These are phyloP conservation scores for Coracias cyanogaster DNA, from an alignment of 2,797 vertebrate genomes.

Conservation along the genomic window DNA sequence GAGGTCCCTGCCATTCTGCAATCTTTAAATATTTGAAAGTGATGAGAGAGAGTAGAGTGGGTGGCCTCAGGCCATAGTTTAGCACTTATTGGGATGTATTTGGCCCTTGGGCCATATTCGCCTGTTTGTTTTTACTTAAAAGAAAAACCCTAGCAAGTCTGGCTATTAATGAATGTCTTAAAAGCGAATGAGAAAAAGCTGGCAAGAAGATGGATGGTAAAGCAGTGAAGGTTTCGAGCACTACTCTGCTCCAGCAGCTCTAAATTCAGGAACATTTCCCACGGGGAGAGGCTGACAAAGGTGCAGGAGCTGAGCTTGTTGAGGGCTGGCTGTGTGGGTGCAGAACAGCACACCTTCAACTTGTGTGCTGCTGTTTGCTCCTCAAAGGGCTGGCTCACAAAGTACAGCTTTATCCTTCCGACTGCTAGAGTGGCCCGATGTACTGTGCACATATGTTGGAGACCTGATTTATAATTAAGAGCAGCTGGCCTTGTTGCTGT, in stretches of 20 bases:
- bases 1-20: background rate
- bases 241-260: background rate
- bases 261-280: background rate
- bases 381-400: background rate
- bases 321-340: background rate
- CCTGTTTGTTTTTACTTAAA: conserved; percentile 6
- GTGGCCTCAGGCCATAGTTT: background rate
- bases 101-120: background rate
- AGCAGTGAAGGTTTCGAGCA: background rate
- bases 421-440: conserved; percentile 1
- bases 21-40: conserved; percentile 46
- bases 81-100: background rate
- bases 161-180: background rate
- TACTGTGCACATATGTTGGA: conserved; percentile 51
- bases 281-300: background rate
- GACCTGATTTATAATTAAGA: conserved; percentile 72
- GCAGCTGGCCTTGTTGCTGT: conserved; percentile 64
- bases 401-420: background rate
- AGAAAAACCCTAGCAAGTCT: background rate
- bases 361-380: fast-evolving
- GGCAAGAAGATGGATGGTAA: background rate
- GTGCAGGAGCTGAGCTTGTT: background rate
- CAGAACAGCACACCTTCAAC: background rate
- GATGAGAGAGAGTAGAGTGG: background rate
- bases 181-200: conserved; percentile 5